A percentile compares a stretch with the other conserved stretches of the same genome.
phyloP scores from a whole-genome alignment of 2,888 invertebrate genomes.

The Cerceris rybyensis region DNA sequence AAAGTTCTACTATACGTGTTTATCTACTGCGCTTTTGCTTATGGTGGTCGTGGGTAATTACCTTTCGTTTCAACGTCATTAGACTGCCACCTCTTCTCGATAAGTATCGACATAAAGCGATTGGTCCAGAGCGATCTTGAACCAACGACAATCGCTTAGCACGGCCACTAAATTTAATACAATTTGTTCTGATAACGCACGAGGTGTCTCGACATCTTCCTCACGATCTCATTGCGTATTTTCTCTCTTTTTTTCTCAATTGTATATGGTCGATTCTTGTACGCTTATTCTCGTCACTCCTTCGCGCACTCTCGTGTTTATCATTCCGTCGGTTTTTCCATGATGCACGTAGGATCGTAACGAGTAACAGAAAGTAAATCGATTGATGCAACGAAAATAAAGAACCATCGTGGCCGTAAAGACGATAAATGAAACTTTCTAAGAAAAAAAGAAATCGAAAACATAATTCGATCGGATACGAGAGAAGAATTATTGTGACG shows the following conservation, averaged over 20 bases:
- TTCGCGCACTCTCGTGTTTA: too few relatives aligned
- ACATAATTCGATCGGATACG: too few relatives aligned
- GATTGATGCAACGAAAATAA: too few relatives aligned
- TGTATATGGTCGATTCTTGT: background rate
- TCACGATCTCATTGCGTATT: background rate
- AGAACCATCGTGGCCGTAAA: too few relatives aligned
- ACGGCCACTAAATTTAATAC: constrained; percentile 22
- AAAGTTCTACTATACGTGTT: constrained; percentile 58
- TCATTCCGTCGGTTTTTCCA: too few relatives aligned
- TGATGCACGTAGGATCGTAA: too few relatives aligned
- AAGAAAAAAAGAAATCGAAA: too few relatives aligned
- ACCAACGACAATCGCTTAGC: background rate
- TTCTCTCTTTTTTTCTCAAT: constrained; percentile 5
- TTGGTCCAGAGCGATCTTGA: background rate
- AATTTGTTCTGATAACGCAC: background rate
- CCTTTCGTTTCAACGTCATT: constrained; percentile 72
- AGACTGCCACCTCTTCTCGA: constrained; percentile 43
- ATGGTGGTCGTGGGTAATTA: constrained; percentile 74
- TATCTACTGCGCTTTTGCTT: constrained; percentile 48
- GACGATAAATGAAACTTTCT: too few relatives aligned
- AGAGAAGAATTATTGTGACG: too few relatives aligned
- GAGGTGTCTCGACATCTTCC: background rate
- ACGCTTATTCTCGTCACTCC: background rate
- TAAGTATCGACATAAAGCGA: constrained; percentile 37
- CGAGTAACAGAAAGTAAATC: too few relatives aligned